Evolutionary conservation across 1,140 invertebrate species (phyloP), one percentile per base, ranked within the genome.

Genomic region (Brachionus sp.): DNA sequence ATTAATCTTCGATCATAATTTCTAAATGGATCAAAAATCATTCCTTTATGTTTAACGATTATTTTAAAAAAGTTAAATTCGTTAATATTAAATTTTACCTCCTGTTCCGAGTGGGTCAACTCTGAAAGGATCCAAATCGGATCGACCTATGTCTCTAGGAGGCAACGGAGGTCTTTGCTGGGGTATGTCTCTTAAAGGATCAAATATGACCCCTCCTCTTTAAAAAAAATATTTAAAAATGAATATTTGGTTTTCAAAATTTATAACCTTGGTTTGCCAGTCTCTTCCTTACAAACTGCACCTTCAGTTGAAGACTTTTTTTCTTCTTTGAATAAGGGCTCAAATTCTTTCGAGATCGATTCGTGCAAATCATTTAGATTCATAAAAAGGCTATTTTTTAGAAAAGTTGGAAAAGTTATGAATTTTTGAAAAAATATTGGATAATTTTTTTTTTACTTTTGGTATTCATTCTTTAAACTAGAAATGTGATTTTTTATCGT

Each of bases 21-120:
- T n/a, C 70, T 75, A 23, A 75, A 75, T 1, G 70, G 70, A 12
- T 75, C 70, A 46, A 75, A 75, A 25, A 75, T 46, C 70, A 75
- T 75, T 25, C 70, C 64, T 68, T 64, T 23, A 23, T 35, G 7
- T 13, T n/a, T n/a, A 35, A 64, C 4, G 19, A 1, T 19, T 10
- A n/a, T 62, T 19, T 19, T 29, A 3, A 25, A 23, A 64, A 64
- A 25, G 16, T 25, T 19, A 3, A 64, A 25, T 29, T 6, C 5
- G 13, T 64, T 7, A 29, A 23, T 10, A 64, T 64, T 2, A 25
- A 25, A 25, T 64, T 23, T 16, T 23, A 68, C 64, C 70, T 25
- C 70, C 70, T 70, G 66, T 70, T 25, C 70, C 70, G 5, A 46
- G 19, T 9, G 70, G 70, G n/a, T 75, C 70, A 33, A 75, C 44